A percentile compares a stretch with the other conserved stretches of the same genome.
Conservation (phyloP, 2,888 invertebrate species). For the Anticlea derivata region DNA sequence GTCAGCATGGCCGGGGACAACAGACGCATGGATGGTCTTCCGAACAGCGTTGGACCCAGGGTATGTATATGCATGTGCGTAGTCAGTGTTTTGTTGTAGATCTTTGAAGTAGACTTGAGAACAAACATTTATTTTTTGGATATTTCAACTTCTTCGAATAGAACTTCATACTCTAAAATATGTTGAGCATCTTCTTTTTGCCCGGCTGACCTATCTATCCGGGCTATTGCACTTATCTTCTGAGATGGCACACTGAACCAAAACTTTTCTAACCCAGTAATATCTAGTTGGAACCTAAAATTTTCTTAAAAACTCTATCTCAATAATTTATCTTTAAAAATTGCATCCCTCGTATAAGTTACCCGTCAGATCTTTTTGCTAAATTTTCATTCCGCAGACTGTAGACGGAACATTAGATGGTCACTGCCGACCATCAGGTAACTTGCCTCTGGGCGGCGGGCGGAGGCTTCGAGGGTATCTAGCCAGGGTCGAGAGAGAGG, state of each 20-base stretch:
- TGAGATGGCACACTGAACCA: conserved; percentile 1
- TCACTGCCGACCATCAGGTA: conserved; percentile 59
- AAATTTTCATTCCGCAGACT: conserved; percentile 51
- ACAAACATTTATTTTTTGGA: not conserved
- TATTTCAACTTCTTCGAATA: too few species aligned
- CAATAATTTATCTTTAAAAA: not conserved
- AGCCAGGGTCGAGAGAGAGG: conserved; percentile 90
- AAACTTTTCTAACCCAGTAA: not conserved
- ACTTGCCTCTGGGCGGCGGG: conserved; percentile 86
- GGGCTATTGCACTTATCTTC: conserved; percentile 7
- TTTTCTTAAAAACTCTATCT: not conserved
- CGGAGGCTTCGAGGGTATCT: conserved; percentile 90
- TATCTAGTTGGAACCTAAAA: not conserved
- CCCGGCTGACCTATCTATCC: too few species aligned
- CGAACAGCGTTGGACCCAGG: conserved; percentile 81
- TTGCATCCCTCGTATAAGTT: not conserved
- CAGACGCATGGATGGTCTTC: conserved; percentile 78
- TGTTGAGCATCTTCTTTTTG: not conserved
- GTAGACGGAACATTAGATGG: conserved; percentile 71
- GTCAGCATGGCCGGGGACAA: conserved; percentile 90
- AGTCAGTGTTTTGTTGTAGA: conserved; percentile 5
- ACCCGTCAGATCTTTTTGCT: conserved; percentile 22
- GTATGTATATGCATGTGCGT: conserved; percentile 64
- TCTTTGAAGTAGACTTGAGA: not conserved
- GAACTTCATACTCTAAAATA: too few species aligned